Evolutionary conservation across 2,888 invertebrate genomes (phyloP).

Genomic region (Epirrhoe tristata): DNA sequence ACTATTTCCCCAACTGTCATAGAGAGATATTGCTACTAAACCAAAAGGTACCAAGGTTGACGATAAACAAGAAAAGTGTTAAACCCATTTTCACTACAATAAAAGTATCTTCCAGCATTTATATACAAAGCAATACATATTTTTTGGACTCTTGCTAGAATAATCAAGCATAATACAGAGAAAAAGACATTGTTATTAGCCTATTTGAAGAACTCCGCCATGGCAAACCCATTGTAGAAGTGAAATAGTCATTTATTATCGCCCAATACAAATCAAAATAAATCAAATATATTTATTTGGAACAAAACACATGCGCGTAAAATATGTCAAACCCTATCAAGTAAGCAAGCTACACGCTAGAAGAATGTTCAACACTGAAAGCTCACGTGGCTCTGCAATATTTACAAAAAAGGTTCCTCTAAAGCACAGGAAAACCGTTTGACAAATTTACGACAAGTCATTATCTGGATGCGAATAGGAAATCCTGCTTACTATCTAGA

Average conservation of each 20-base stretch:
- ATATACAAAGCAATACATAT: neutral
- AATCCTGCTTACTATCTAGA: constrained; percentile 44
- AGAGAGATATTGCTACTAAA: constrained; percentile 14
- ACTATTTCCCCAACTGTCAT: constrained; percentile 16
- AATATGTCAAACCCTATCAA: too few species aligned
- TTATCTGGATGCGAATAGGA: constrained; percentile 48
- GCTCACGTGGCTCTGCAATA: neutral
- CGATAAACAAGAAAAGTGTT: constrained; percentile 4
- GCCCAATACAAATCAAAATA: too few species aligned
- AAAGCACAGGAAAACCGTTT: constrained; percentile 45
- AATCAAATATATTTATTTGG: too few species aligned
- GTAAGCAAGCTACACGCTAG: too few species aligned
- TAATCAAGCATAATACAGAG: too few species aligned
- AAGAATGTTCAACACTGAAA: too few species aligned
- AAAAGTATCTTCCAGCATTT: constrained; percentile 26
- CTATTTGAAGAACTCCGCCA: too few species aligned
- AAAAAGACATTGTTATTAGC: too few species aligned
- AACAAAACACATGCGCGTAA: too few species aligned
- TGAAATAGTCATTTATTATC: too few species aligned
- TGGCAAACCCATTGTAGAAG: too few species aligned
- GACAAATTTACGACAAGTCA: constrained; percentile 52
- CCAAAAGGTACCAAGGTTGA: constrained; percentile 1
- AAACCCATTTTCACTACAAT: constrained; percentile 11
- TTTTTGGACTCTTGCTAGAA: neutral
- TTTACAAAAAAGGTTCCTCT: constrained; percentile 32